A percentile compares a stretch with the other conserved stretches of the same genome.
Conservation (phyloP, 2,113 vertebrate species). For the Limnothrissa miodon region DNA sequence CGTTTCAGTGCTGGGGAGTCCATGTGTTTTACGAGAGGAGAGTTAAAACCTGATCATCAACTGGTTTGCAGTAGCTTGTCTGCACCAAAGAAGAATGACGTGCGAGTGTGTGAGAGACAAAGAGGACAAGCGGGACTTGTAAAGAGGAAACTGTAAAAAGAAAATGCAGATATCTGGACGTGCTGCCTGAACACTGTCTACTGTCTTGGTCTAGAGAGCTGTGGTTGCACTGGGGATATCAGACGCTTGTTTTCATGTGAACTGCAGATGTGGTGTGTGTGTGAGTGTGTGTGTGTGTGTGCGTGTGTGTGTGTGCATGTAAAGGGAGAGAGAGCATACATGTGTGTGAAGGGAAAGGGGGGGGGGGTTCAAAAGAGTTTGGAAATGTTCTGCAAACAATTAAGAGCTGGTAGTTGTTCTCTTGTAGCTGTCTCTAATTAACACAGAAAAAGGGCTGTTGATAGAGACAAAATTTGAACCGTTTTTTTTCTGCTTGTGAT, state of each 20-base stretch:
- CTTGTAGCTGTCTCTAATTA: conserved; percentile 84
- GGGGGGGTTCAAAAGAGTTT: conserved; percentile 72
- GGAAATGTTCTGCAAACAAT: conserved; percentile 81
- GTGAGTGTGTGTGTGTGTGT: neutral
- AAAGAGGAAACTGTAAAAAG: conserved; percentile 64
- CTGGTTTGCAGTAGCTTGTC: neutral
- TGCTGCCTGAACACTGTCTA: conserved; percentile 59
- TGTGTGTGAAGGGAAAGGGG: neutral
- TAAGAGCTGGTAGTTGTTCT: conserved; percentile 79
- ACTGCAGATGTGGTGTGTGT: conserved; percentile 55
- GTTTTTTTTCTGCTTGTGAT: conserved; percentile 25
- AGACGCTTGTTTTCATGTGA: conserved; percentile 73
- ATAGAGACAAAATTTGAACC: conserved; percentile 42
- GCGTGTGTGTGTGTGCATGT: conserved; percentile 29
- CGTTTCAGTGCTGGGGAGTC: neutral
- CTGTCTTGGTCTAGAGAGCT: conserved; percentile 50
- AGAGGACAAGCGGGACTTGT: conserved; percentile 38
- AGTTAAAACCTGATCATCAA: neutral
- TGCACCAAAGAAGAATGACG: conserved; percentile 11
- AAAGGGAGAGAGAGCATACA: neutral
- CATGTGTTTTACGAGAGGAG: neutral
- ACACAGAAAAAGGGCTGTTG: conserved; percentile 70
- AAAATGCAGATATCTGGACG: conserved; percentile 54
- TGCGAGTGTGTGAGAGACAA: conserved; percentile 1
- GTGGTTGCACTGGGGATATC: conserved; percentile 61